phyloP scores from a whole-genome alignment of 2,113 vertebrate species.

The Casuarius casuarius region DNA sequence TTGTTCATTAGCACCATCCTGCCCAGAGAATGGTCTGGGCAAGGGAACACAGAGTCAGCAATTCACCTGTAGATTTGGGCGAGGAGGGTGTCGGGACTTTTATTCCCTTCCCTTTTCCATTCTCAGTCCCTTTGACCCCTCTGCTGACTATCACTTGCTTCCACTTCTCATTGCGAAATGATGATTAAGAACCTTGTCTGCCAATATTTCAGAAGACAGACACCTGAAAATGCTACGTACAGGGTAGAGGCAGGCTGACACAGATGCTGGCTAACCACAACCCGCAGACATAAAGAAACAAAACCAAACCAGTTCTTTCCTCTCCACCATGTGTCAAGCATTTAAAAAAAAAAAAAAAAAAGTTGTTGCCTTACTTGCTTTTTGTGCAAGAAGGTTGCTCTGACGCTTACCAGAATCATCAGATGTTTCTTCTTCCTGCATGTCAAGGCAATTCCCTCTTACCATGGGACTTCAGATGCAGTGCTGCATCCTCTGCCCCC shows the following conservation, averaged over 20 bases:
- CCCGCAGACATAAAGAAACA: not conserved
- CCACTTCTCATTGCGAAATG: not conserved
- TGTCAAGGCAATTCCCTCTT: not conserved
- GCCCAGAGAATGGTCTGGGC: not conserved
- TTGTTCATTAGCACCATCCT: not conserved
- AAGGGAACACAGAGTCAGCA: not conserved
- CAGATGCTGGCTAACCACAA: not conserved
- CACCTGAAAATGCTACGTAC: not conserved
- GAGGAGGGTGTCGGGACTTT: not conserved
- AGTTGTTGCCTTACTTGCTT: no score
- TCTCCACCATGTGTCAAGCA: not conserved
- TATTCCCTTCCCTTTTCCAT: not conserved
- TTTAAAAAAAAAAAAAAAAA: not conserved
- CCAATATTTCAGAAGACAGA: not conserved
- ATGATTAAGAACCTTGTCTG: not conserved
- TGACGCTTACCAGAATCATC: not conserved
- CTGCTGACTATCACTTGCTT: not conserved
- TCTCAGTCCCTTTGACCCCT: not conserved
- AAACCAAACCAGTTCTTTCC: not conserved
- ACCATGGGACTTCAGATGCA: rapidly evolving
- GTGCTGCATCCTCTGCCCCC: not conserved
- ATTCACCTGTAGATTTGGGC: not conserved
- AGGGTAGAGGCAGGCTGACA: not conserved
- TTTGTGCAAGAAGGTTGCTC: not conserved
- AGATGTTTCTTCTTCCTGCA: not conserved